Percentiles rank a stretch among this genome's conserved stretches.
These are phyloP conservation scores for Panzeria rudis DNA, from an alignment of 2,888 invertebrate genomes.

Conservation along the genomic window DNA sequence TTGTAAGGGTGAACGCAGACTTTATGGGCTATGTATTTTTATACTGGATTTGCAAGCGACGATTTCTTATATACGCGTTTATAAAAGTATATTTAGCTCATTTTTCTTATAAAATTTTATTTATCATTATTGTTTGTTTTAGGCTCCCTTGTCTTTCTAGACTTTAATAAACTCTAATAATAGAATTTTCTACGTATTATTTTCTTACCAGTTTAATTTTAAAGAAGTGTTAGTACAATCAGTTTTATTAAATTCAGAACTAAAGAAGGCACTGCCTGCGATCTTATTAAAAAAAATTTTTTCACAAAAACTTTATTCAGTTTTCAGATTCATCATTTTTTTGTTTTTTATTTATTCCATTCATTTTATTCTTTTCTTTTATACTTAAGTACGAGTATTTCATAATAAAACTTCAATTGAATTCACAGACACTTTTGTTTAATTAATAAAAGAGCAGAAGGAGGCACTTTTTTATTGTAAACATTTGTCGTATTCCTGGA, in stretches of 20 bases:
- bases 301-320: neutral
- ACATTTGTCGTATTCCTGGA: conserved; percentile 64
- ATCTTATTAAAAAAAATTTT: neutral
- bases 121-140: neutral
- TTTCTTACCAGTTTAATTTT: neutral
- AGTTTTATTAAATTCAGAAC: neutral
- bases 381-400: conserved; percentile 16
- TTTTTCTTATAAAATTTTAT: neutral
- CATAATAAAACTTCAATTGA: conserved; percentile 31
- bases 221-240: neutral
- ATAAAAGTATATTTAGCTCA: too few relatives aligned
- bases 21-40: too few relatives aligned
- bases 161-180: neutral
- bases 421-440: conserved; percentile 23
- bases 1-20: too few relatives aligned
- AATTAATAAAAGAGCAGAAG: neutral
- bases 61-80: too few relatives aligned
- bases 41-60: too few relatives aligned
- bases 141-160: neutral
- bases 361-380: neutral
- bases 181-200: neutral
- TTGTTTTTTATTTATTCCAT: neutral
- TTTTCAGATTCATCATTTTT: neutral
- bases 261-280: neutral
- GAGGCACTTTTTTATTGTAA: neutral